Evolutionary conservation across 2,113 vertebrate species (phyloP), one percentile per base, ranked within the genome.

Genomic region (Tragelaphus imberbis): DNA sequence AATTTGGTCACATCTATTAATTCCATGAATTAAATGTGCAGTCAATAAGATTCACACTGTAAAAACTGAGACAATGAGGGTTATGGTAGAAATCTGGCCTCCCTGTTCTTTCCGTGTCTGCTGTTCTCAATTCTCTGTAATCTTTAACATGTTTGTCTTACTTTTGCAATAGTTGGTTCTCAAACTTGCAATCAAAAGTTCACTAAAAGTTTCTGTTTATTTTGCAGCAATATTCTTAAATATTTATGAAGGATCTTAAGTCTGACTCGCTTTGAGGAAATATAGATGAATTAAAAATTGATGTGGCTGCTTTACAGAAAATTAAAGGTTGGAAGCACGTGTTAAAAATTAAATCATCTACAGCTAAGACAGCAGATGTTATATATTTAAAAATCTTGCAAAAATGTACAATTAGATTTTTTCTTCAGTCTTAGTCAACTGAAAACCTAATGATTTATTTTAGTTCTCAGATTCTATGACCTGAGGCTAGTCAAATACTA

Each of bases 291-390:
- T 99, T 98, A 99, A 99, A 99, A 99, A 99, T 99, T 98, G 98
- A 99, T 99, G 97, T 93, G 53, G 96, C 97, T 99, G 98, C 98
- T 99, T 99, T 99, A 98, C 97, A 98, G 98, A 99, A 99, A 99
- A 99, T 99, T 99, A 99, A 99, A 99, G 98, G 97, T 98, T 99
- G 98, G 94, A 97, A 99, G 98, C 98, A 98, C 97, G 85, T 99
- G 98, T 99, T 99, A 99, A 99, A 99, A 99, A 99, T 99, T 99
- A 99, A 99, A 99, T 99, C 98, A 98, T 98, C 97, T 96, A 97
- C 97, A 97, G 93, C 97, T 97, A 98, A 98, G 98, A 98, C 11
- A 98, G 97, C 97, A 98, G 98, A 99, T 99, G 98, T 97, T 98
- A 98, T 98, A 98, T 98, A 98, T 98, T 98, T 98, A 97, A 99